phyloP scores from a whole-genome alignment of 2,888 invertebrate genomes.

The Pyrrhia umbra region DNA sequence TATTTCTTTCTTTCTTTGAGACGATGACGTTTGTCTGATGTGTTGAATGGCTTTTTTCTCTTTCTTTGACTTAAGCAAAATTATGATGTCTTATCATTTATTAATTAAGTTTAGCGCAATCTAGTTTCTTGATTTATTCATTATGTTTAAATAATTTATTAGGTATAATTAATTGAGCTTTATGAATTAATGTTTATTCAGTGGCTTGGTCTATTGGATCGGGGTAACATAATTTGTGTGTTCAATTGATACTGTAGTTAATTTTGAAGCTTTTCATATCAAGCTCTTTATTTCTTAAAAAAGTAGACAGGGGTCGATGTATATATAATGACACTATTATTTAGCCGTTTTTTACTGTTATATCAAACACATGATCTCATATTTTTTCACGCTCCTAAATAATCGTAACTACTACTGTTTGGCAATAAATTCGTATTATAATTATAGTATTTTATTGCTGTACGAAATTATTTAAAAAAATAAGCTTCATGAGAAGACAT shows the following conservation, averaged over 20 bases:
- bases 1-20: slow-evolving; percentile 51
- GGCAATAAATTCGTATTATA: too few relatives aligned
- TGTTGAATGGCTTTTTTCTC: slow-evolving; percentile 40
- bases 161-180: slow-evolving; percentile 27
- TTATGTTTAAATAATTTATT: slow-evolving; percentile 38
- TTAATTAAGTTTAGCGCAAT: slow-evolving; percentile 35
- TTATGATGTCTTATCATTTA: slow-evolving; percentile 54
- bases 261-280: background rate
- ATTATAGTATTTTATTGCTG: too few relatives aligned
- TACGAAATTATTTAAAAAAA: too few relatives aligned
- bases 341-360: background rate
- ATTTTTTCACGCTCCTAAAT: too few relatives aligned
- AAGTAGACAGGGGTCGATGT: too few relatives aligned
- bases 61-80: slow-evolving; percentile 41
- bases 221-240: slow-evolving; percentile 30
- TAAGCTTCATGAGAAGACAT: too few relatives aligned
- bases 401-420: too few relatives aligned
- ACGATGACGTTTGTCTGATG: slow-evolving; percentile 61
- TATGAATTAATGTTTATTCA: slow-evolving; percentile 42
- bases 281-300: background rate
- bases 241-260: background rate
- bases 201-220: slow-evolving; percentile 24
- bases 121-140: slow-evolving; percentile 44
- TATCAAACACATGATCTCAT: too few relatives aligned
- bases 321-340: too few relatives aligned